These are phyloP conservation scores for Enteromius afrohamiltoni DNA, from an alignment of 2,797 vertebrate genomes.

Conservation along the genomic window DNA sequence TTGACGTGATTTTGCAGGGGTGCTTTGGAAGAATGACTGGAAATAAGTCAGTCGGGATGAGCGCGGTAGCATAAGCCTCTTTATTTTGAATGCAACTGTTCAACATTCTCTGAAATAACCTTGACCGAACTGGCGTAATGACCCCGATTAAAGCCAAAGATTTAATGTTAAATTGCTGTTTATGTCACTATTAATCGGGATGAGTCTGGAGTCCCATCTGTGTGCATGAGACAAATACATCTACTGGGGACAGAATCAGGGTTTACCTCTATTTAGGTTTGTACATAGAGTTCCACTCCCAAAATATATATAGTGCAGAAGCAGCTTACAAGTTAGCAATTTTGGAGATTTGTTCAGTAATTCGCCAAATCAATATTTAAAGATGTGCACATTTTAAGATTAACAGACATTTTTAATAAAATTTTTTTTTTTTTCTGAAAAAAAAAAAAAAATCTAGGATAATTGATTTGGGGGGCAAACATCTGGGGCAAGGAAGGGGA, in stretches of 20 bases:
- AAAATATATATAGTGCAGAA: background rate
- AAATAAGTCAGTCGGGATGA: conserved; percentile 6
- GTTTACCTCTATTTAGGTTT: conserved; percentile 7
- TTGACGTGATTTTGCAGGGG: conserved; percentile 17
- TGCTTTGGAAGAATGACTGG: conserved; percentile 1
- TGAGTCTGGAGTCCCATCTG: conserved; percentile 20
- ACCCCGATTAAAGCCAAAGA: conserved; percentile 32
- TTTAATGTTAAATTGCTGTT: background rate
- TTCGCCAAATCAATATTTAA: background rate
- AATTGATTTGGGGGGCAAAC: background rate
- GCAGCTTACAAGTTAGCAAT: background rate
- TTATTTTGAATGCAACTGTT: conserved; percentile 27
- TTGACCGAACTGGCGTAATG: conserved; percentile 19
- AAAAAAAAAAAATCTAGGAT: background rate
- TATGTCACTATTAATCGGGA: conserved; percentile 15
- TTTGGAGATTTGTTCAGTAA: background rate
- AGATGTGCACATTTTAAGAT: background rate
- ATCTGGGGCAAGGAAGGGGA: background rate
- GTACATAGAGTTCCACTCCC: background rate
- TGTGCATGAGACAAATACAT: background rate
- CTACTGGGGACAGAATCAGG: background rate
- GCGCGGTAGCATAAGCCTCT: conserved; percentile 40
- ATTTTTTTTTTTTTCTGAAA: too few relatives aligned
- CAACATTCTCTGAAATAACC: conserved; percentile 37
- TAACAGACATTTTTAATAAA: background rate